These are phyloP conservation scores for Lathronympha strigana DNA, from an alignment of 2,888 invertebrate species.

Conservation along the genomic window DNA sequence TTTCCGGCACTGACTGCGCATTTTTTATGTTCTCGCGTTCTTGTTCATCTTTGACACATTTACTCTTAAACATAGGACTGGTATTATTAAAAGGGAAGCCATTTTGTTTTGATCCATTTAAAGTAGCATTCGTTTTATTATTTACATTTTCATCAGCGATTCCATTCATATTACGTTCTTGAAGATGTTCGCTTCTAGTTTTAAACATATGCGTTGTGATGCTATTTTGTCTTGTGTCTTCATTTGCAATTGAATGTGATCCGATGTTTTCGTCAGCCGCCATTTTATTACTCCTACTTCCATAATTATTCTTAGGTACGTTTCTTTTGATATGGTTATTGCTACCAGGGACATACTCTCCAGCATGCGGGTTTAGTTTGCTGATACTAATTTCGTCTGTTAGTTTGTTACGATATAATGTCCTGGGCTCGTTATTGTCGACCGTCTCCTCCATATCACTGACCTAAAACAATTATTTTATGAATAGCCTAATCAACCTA, in stretches of 20 bases:
- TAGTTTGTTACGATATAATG: slow-evolving; percentile 10
- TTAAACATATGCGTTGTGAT: too few relatives aligned
- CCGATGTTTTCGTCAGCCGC: neutral
- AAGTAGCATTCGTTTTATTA: neutral
- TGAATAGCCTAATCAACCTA: neutral
- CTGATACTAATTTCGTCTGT: slow-evolving; percentile 50
- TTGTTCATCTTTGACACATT: neutral
- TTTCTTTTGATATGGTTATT: neutral
- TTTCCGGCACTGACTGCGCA: neutral
- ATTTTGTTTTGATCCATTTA: neutral
- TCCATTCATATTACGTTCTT: too few relatives aligned
- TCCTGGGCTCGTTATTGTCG: neutral
- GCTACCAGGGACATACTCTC: slow-evolving; percentile 59
- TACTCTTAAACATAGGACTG: neutral
- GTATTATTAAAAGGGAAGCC: neutral
- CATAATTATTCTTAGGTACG: too few relatives aligned
- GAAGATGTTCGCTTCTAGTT: too few relatives aligned
- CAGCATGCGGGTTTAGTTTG: slow-evolving; percentile 63
- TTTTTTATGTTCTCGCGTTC: neutral
- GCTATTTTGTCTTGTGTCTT: too few relatives aligned
- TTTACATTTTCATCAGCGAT: neutral
- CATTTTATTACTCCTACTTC: too few relatives aligned
- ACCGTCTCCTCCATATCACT: slow-evolving; percentile 1
- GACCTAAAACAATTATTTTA: slow-evolving; percentile 45
- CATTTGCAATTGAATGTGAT: too few relatives aligned